A percentile compares a stretch with the other conserved stretches of the same genome.
Evolutionary conservation across 2,113 vertebrate genomes (phyloP).

Genomic region (Hiodon tergisus): DNA sequence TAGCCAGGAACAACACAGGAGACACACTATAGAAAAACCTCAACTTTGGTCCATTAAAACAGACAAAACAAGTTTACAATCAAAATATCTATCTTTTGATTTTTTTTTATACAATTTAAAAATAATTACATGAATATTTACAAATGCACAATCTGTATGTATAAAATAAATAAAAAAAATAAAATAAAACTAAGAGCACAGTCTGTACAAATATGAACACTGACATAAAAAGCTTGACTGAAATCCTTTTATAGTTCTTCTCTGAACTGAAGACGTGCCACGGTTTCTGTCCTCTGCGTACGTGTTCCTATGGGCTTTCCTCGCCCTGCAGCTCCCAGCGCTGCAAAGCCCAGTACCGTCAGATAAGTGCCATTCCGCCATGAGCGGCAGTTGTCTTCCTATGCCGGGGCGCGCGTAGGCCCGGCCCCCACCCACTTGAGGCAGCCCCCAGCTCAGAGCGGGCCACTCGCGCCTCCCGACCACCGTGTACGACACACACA

Average conservation of each 20-base stretch:
- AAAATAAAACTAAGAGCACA: conserved; percentile 85
- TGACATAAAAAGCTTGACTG: conserved; percentile 47
- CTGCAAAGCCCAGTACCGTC: conserved; percentile 49
- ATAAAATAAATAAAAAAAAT: conserved; percentile 99
- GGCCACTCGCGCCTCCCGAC: too few species aligned
- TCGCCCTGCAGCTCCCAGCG: conserved; percentile 63
- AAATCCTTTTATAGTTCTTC: conserved; percentile 45
- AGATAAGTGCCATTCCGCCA: conserved; percentile 25
- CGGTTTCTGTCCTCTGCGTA: not conserved
- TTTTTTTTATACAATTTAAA: conserved; percentile 79
- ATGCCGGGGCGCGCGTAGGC: not conserved
- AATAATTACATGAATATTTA: conserved; percentile 98
- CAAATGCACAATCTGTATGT: conserved; percentile 93
- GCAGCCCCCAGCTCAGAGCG: too few species aligned
- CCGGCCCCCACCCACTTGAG: not conserved
- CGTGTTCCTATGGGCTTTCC: not conserved
- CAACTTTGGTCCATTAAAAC: conserved; percentile 99
- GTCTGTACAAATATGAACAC: conserved; percentile 82
- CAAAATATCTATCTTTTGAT: conserved; percentile 81
- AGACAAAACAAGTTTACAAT: conserved; percentile 89
- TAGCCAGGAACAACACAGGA: conserved; percentile 65
- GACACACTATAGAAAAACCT: conserved; percentile 55
- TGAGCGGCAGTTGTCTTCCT: not conserved
- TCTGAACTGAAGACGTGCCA: conserved; percentile 22
- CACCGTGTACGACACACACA: too few species aligned